Evolutionary conservation across 1,140 invertebrate genomes (phyloP).

Genomic region (Brachionus sp.): DNA sequence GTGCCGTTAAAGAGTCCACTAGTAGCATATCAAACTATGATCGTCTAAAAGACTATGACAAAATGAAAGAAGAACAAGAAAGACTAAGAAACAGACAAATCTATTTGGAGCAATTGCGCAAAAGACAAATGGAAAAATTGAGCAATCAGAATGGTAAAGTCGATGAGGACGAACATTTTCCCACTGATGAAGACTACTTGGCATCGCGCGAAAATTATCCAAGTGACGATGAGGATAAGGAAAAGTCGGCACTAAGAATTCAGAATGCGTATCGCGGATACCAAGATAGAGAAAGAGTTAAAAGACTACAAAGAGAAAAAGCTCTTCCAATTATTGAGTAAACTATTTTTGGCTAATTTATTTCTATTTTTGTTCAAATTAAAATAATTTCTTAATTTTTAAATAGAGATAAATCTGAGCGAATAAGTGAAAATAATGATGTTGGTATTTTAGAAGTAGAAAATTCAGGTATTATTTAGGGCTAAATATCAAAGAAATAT

Average conservation of each 20-base stretch:
- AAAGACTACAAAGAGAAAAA: background rate
- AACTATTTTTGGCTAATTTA: background rate
- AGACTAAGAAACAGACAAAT: constrained; percentile 17
- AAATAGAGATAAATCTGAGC: background rate
- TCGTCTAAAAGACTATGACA: background rate
- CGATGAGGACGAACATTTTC: background rate
- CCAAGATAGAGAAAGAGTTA: background rate
- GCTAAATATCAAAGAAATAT: background rate
- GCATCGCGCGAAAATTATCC: background rate
- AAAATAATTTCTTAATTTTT: background rate
- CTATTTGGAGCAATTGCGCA: constrained; percentile 32
- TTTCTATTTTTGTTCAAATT: background rate
- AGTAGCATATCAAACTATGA: background rate
- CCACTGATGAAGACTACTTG: background rate
- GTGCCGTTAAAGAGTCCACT: background rate
- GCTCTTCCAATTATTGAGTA: background rate
- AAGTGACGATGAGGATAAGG: background rate
- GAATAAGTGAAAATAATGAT: background rate
- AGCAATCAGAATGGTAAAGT: background rate
- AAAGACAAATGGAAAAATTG: constrained; percentile 30
- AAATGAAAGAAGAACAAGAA: constrained; percentile 45
- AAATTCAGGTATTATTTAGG: constrained; percentile 5
- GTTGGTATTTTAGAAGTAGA: background rate
- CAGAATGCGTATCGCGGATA: constrained; percentile 17
- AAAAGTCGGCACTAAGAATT: background rate